Base-by-base conservation (phyloP, 1,140 invertebrate species). In the Bradynema listronoti region DNA sequence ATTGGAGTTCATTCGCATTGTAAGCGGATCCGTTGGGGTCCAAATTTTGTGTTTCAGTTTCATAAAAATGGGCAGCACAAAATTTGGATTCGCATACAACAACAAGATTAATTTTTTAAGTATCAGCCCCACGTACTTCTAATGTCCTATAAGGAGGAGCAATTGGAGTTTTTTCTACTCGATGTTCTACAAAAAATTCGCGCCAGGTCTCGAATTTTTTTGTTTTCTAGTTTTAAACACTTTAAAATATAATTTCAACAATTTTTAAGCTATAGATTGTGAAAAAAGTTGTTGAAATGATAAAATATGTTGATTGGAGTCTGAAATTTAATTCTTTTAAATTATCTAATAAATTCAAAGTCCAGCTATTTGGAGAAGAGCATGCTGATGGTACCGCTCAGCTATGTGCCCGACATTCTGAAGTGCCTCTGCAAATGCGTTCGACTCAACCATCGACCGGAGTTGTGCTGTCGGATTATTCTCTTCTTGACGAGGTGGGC, bases 381-480 rank as follows among this genome's bases (percentile, higher is more conserved):
- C 0, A 80, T 96, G 1, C 74, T 95, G 0, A 80, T 92, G 6
- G 79, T 96, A 25, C 89, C 91, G 19, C 90, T 91, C 73, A 83
- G 85, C 25, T 83, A 85, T 52, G 87, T 90, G 0, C 85, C 85
- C 67, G 84, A 90, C 45, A 82, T 96, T 47, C 81, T 96, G 0
- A 79, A 85, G 58, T 80, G 85, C 63, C 74, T 95, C 39, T 84
- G 86, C 0, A 77, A 79, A 1, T 78, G 91, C 25, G 80, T 90
- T 0, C 80, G 83, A 22, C 81, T 84, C 63, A 83, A 86, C 67
- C 83, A 82, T 77, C 83, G 88, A 50, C 80, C 84, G 1, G 91
- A 96, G 81, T 78, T 92, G 41, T 78, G 87, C 46, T 83, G 83
- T 46, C 85, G 86, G 75, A 83, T 88, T 42, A 81, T 87, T 0